Evolutionary conservation across 2,888 invertebrate species (phyloP).

Genomic region (Apantesis nais): DNA sequence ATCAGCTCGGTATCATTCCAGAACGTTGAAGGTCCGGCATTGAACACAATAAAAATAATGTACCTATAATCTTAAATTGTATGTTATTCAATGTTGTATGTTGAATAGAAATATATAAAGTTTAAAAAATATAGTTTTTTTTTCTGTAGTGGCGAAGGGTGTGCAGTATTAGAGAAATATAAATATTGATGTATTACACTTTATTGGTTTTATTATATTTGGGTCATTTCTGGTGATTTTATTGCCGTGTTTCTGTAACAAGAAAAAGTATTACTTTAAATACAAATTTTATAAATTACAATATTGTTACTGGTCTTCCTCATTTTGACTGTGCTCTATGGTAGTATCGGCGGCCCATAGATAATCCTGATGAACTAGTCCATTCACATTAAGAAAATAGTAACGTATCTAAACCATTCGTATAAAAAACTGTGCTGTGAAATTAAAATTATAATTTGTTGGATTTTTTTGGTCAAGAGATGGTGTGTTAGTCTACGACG

Average conservation of each 20-base stretch:
- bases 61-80: constrained; percentile 66
- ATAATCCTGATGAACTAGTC: not conserved
- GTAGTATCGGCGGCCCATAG: not conserved
- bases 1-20: constrained; percentile 84
- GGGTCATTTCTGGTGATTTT: constrained; percentile 43
- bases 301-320: not conserved
- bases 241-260: constrained; percentile 55
- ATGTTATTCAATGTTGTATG: constrained; percentile 80
- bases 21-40: constrained; percentile 69
- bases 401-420: not conserved
- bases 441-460: not conserved
- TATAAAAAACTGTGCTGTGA: not conserved
- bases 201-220: constrained; percentile 57
- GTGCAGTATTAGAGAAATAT: constrained; percentile 81
- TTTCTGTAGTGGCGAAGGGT: constrained; percentile 68
- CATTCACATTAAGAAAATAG: not conserved
- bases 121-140: constrained; percentile 69
- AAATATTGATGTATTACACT: constrained; percentile 69
- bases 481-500: not conserved
- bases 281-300: not conserved
- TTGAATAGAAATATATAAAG: constrained; percentile 80
- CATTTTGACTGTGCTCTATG: not conserved
- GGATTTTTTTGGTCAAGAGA: not conserved
- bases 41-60: constrained; percentile 54
- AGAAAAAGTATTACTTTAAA: not conserved